Percentiles rank a stretch among this genome's conserved stretches.
Evolutionary conservation across 2,113 vertebrate genomes (phyloP).

Genomic region (Pseudopodoces humilis): DNA sequence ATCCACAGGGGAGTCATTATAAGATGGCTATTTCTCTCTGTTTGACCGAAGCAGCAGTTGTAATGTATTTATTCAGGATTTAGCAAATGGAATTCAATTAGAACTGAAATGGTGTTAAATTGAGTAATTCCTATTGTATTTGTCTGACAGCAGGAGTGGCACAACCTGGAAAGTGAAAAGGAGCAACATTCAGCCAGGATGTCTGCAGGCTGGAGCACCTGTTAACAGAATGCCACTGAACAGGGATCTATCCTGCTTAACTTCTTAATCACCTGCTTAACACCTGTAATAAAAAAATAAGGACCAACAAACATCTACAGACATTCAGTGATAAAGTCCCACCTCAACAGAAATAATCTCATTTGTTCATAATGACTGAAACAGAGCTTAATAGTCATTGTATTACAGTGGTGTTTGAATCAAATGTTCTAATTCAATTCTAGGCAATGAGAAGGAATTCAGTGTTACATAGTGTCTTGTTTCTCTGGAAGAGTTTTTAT

Average conservation of each 20-base stretch:
- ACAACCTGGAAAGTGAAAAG: conserved; percentile 52
- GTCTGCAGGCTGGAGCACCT: neutral
- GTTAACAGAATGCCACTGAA: conserved; percentile 40
- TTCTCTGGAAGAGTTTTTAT: neutral
- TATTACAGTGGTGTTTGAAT: neutral
- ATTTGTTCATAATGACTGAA: neutral
- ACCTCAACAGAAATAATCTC: neutral
- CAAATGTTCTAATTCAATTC: neutral
- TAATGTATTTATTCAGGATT: conserved; percentile 81
- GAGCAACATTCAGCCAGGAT: neutral
- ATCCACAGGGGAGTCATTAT: conserved; percentile 76
- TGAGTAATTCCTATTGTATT: conserved; percentile 76
- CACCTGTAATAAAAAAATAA: neutral
- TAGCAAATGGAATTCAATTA: conserved; percentile 81
- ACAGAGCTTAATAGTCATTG: neutral
- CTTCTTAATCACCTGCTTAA: neutral
- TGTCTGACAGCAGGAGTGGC: conserved; percentile 60
- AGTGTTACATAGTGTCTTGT: neutral
- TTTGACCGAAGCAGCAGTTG: conserved; percentile 70
- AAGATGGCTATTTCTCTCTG: conserved; percentile 72
- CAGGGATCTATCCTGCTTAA: neutral
- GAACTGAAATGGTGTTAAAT: conserved; percentile 75
- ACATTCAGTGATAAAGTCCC: neutral
- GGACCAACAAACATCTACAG: neutral
- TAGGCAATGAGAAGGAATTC: neutral